phyloP scores from a whole-genome alignment of 2,797 vertebrate species.

The Enteromius thamalakanensis region DNA sequence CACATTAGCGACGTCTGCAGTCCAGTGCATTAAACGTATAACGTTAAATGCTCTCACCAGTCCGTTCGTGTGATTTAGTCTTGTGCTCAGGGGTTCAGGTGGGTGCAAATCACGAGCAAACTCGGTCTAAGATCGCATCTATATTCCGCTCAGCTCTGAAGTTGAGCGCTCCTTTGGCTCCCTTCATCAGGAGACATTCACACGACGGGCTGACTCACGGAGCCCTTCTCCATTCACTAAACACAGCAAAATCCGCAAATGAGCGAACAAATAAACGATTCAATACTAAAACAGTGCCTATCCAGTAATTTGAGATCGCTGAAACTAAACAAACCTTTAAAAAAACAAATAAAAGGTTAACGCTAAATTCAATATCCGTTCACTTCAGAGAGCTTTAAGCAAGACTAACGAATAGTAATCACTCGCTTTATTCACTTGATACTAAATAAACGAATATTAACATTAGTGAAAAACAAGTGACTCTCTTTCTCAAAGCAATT shows the following conservation, averaged over 20 bases:
- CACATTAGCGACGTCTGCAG: neutral
- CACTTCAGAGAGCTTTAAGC: neutral
- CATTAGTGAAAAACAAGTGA: too few relatives aligned
- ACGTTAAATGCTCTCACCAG: neutral
- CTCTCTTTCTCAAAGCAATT: neutral
- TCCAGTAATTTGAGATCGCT: neutral
- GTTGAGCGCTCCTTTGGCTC: conserved; percentile 77
- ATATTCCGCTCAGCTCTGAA: conserved; percentile 83
- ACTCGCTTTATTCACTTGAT: neutral
- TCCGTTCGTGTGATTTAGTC: conserved; percentile 30
- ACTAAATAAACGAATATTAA: neutral
- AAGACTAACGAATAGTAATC: neutral
- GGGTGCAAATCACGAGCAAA: conserved; percentile 68
- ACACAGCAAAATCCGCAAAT: neutral
- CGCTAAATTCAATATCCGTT: neutral
- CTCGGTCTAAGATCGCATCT: conserved; percentile 76
- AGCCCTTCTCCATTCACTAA: conserved; percentile 28
- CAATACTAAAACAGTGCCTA: neutral
- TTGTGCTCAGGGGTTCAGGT: conserved; percentile 15
- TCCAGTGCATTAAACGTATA: too few relatives aligned
- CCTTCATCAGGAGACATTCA: conserved; percentile 62
- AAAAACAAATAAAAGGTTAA: neutral
- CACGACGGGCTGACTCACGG: conserved; percentile 58
- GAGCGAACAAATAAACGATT: conserved; percentile 18
- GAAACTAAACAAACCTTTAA: neutral